Base-by-base conservation (phyloP, 2,113 vertebrate genomes). In the Epinephelus lanceolatus region DNA sequence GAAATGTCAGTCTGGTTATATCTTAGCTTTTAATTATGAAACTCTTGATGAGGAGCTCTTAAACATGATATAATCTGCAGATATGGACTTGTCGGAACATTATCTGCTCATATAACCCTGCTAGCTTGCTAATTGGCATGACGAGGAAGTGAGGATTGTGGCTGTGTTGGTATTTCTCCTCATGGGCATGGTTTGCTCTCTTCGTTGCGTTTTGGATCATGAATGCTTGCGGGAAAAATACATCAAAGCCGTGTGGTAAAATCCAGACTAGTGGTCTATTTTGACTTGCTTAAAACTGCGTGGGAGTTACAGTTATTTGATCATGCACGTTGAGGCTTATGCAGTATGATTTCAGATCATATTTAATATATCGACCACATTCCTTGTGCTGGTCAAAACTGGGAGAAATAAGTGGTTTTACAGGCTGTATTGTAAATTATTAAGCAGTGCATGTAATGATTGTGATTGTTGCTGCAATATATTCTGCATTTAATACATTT, bases 41-140 rank as follows among this genome's bases (percentile, higher is more conserved):
- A 47, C n/a, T 51, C 30, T 49, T 27, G 52, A 45, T 17, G 21
- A 15, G 17, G 52, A 33, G 68, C 10, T 63, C 69, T 71, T 57
- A 30, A 33, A 73, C 52, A 8, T 3, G 63, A 74, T 47, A 14
- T 10, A 30, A 18, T 59, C 17, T 23, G 66, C 47, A 78, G 78
- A 85, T 75, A 15, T 17, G 42, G 61, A 80, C 78, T 77, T 81
- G 85, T 83, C 68, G 74, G 72, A 75, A 79, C 86, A 65, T 81
- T 77, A 84, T 91, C 56, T 88, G 83, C 53, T 81, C 83, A 47
- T 76, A 81, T 86, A 83, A 80, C 79, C 79, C 56, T 68, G 92
- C 92, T 94, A 94, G 93, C 93, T 88, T 89, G 94, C 89, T 94
- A 94, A 94, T 94, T 94, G 94, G 91, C 84, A 71, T 88, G 90